phyloP scores from a whole-genome alignment of 1,140 invertebrate genomes.

The Belonocnema kinseyi region DNA sequence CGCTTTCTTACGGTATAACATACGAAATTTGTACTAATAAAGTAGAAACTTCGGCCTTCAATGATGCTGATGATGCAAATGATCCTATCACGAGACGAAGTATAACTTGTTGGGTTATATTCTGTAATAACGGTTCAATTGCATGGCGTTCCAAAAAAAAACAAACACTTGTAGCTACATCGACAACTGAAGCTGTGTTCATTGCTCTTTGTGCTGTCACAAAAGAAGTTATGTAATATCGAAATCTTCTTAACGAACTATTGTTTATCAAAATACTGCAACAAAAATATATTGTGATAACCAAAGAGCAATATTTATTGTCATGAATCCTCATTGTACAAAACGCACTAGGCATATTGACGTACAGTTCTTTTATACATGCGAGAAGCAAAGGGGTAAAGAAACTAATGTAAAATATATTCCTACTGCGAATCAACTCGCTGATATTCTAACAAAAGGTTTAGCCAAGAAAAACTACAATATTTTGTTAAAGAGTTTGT shows the following conservation, averaged over 20 bases:
- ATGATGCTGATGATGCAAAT: conserved; percentile 49
- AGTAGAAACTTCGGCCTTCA: conserved; percentile 37
- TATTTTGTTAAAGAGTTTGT: neutral
- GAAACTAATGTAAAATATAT: conserved; percentile 49
- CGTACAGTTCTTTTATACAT: too few relatives aligned
- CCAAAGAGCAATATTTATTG: conserved; percentile 3
- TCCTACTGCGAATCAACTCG: conserved; percentile 32
- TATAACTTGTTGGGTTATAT: conserved; percentile 56
- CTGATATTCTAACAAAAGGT: neutral
- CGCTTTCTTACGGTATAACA: neutral
- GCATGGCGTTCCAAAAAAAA: conserved; percentile 60
- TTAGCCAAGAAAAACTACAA: neutral
- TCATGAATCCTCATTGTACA: too few relatives aligned
- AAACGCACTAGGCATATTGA: too few relatives aligned
- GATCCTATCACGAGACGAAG: conserved; percentile 51
- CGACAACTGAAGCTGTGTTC: conserved; percentile 64
- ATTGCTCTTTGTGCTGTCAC: conserved; percentile 45
- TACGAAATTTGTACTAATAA: neutral
- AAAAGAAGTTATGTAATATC: conserved; percentile 35
- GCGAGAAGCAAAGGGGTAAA: too few relatives aligned
- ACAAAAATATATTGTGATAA: conserved; percentile 46
- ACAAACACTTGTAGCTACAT: conserved; percentile 64
- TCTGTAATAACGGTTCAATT: conserved; percentile 48
- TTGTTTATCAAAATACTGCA: neutral
- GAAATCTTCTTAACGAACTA: conserved; percentile 30